Percentiles rank a stretch among this genome's conserved stretches.
Conservation (phyloP, 2,888 invertebrate species). For the Acleris emargana region DNA sequence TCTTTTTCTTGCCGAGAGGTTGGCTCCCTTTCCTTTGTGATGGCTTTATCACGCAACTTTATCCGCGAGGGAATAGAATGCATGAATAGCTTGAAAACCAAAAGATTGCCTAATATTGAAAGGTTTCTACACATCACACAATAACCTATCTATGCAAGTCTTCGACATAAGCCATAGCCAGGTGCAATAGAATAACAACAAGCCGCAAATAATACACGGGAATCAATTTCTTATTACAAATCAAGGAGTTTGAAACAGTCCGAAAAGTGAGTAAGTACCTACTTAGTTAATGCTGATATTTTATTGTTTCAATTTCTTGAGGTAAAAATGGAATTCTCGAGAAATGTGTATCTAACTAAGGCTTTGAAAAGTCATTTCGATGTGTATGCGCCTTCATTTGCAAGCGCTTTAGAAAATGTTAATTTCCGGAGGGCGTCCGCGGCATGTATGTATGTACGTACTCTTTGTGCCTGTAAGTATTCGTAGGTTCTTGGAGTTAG, state of each 20-base stretch:
- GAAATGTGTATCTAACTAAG: conserved; percentile 56
- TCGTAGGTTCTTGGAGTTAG: conserved; percentile 5
- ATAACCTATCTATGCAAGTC: no score
- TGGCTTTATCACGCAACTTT: conserved; percentile 33
- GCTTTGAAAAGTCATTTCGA: conserved; percentile 62
- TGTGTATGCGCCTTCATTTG: conserved; percentile 64
- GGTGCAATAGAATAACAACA: no score
- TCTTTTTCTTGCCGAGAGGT: conserved; percentile 34
- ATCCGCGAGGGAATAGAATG: conserved; percentile 11
- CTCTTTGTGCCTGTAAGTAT: conserved; percentile 5
- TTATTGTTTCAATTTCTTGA: conserved; percentile 44
- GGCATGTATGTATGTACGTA: conserved; percentile 17
- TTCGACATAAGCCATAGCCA: no score
- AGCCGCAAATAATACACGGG: no score
- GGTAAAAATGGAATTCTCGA: conserved; percentile 49
- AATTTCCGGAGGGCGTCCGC: conserved; percentile 58
- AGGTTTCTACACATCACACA: no score
- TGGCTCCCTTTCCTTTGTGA: conserved; percentile 32
- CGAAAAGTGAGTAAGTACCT: no score
- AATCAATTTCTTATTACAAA: no score
- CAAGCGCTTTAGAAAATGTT: conserved; percentile 69
- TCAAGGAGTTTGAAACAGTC: no score
- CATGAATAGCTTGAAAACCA: conserved; percentile 15
- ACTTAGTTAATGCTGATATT: no score
- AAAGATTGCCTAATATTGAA: conserved; percentile 2